These are phyloP conservation scores for Chrysoperla carnea DNA, from an alignment of 1,140 invertebrate species.

Conservation along the genomic window DNA sequence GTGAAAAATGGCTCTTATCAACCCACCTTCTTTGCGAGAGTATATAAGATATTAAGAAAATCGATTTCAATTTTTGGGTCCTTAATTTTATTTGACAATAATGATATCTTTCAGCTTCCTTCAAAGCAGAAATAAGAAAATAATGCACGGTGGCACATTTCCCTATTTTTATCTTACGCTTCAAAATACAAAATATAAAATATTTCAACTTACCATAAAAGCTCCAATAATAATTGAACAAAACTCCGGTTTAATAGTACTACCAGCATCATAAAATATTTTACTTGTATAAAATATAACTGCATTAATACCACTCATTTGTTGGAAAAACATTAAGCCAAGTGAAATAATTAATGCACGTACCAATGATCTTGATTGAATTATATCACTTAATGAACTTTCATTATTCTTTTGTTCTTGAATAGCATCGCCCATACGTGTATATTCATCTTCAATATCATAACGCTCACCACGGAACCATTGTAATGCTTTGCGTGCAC, in stretches of 20 bases:
- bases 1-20: no score
- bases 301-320: conserved; percentile 39
- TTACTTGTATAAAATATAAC: conserved; percentile 39
- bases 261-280: conserved; percentile 25
- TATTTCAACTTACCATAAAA: conserved; percentile 26
- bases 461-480: conserved; percentile 28
- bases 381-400: not conserved
- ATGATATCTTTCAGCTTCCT: no score
- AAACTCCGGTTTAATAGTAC: conserved; percentile 12
- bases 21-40: no score
- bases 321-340: conserved; percentile 49
- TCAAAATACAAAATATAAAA: not conserved
- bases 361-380: conserved; percentile 26
- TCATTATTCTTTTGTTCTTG: conserved; percentile 7
- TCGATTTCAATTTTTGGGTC: no score
- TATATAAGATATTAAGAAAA: no score
- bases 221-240: conserved; percentile 26
- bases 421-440: conserved; percentile 16
- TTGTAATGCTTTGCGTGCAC: conserved; percentile 24
- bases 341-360: conserved; percentile 33
- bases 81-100: no score
- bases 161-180: no score
- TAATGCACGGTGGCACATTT: no score
- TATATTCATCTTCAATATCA: conserved; percentile 24
- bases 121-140: no score